Evolutionary conservation across 35 echinoderm and acorn worm genomes (phyloP).

Genomic region (Lytechinus pictus): DNA sequence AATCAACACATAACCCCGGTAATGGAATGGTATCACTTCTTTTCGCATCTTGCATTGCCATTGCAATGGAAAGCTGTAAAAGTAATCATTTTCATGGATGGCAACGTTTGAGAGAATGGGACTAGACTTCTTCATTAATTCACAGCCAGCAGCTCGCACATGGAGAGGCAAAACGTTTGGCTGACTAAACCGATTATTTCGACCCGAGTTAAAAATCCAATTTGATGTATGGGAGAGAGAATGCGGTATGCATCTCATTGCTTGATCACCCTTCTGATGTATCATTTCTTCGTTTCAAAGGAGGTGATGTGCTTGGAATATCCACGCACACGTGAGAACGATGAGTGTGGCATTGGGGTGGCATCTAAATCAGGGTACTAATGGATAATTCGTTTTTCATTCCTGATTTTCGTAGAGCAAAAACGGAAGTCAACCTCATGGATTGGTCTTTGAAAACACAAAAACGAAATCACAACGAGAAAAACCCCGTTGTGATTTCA

Average conservation of each 20-base stretch:
- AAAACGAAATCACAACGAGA: no score
- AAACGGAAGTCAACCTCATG: no score
- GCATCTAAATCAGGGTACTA: no score
- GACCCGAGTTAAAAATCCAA: conserved; percentile 28
- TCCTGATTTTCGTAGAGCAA: no score
- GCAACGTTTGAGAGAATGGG: conserved; percentile 32
- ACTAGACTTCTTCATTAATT: conserved; percentile 33
- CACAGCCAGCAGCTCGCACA: background rate
- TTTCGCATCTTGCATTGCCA: background rate
- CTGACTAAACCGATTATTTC: conserved; percentile 38
- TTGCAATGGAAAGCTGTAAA: conserved; percentile 2
- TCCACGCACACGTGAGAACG: background rate
- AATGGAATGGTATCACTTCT: background rate
- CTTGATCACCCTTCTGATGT: background rate
- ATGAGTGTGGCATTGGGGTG: background rate
- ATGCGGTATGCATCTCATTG: background rate
- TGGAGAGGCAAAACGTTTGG: background rate
- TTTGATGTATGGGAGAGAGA: conserved; percentile 27
- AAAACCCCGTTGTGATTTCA: no score
- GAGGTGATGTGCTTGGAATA: background rate
- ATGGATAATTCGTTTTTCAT: no score
- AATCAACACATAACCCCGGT: background rate
- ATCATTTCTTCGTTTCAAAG: background rate
- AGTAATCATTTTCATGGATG: conserved; percentile 47
- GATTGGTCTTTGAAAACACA: no score